phyloP scores from a whole-genome alignment of 1,140 invertebrate species.

The Ostrea denselamellosa region DNA sequence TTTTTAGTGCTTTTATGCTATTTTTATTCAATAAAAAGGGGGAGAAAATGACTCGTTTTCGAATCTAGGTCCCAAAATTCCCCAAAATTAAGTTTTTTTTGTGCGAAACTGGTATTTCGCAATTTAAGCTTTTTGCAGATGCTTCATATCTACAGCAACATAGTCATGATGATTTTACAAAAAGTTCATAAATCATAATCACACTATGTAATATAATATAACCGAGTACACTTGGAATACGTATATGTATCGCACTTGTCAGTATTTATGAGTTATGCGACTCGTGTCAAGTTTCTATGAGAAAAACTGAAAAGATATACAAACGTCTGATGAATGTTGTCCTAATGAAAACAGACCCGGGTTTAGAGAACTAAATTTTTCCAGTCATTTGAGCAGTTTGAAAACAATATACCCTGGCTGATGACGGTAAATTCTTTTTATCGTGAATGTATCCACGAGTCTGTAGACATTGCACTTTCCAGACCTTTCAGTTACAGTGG shows the following conservation, averaged over 20 bases:
- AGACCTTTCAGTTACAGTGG: not conserved
- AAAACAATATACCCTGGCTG: not conserved
- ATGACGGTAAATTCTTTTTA: not conserved
- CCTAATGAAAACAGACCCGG: not conserved
- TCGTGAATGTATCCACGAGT: not conserved
- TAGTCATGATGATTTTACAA: not conserved
- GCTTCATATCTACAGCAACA: not conserved
- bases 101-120: too few species aligned
- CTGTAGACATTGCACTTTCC: not conserved
- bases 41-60: too few species aligned
- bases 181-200: not conserved
- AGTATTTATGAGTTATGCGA: not conserved
- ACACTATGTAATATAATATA: not conserved
- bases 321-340: not conserved
- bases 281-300: not conserved
- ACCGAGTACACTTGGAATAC: not conserved
- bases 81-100: too few species aligned
- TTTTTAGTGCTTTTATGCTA: too few species aligned
- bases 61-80: too few species aligned
- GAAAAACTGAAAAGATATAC: conserved; percentile 2
- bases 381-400: not conserved
- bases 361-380: conserved; percentile 11
- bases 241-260: not conserved
- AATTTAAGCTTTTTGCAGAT: not conserved
- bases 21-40: too few species aligned